Percentiles rank a stretch among this genome's conserved stretches.
phyloP scores from a whole-genome alignment of 2,797 vertebrate genomes.

The Chanos chanos region DNA sequence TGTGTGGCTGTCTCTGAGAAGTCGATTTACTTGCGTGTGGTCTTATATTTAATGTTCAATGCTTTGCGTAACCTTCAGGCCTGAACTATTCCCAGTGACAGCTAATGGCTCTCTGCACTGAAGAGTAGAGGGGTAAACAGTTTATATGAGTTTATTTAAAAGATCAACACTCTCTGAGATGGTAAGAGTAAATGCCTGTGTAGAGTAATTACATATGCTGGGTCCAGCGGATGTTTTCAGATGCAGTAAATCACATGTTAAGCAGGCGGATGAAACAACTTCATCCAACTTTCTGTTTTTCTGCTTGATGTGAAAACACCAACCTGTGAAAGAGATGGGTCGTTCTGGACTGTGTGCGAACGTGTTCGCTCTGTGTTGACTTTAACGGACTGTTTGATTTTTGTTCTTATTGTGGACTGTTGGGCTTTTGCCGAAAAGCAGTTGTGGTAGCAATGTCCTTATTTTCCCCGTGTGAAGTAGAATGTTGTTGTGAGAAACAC shows the following conservation, averaged over 20 bases:
- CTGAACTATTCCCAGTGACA: background rate
- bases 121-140: conserved; percentile 2
- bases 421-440: too few relatives aligned
- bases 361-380: background rate
- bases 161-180: background rate
- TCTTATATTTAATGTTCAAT: background rate
- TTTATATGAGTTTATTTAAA: conserved; percentile 19
- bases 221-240: background rate
- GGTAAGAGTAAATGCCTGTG: background rate
- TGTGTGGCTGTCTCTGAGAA: background rate
- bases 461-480: too few relatives aligned
- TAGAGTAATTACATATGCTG: conserved; percentile 10
- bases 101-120: background rate
- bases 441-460: too few relatives aligned
- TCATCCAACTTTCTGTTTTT: background rate
- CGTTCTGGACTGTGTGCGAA: too few relatives aligned
- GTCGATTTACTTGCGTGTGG: background rate
- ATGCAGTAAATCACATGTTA: conserved; percentile 5
- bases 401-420: conserved; percentile 12
- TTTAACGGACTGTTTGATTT: conserved; percentile 20
- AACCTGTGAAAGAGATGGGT: background rate
- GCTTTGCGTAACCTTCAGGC: background rate
- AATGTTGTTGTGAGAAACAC: too few relatives aligned
- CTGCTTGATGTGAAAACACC: background rate
- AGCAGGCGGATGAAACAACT: conserved; percentile 16